A percentile compares a stretch with the other conserved stretches of the same genome.
Evolutionary conservation across 2,113 vertebrate genomes (phyloP).

Genomic region (Morone saxatilis): DNA sequence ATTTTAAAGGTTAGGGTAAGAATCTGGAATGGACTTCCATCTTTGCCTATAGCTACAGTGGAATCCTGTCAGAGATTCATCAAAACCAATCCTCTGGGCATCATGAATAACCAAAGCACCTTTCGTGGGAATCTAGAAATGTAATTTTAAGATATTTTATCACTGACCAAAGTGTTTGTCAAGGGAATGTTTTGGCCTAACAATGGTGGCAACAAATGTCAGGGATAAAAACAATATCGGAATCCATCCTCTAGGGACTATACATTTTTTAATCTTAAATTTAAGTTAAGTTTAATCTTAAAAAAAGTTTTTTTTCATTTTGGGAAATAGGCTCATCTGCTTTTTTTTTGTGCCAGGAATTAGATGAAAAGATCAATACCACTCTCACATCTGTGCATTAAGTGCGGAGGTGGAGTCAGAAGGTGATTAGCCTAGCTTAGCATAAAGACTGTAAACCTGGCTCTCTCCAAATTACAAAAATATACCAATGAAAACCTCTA

Average conservation of each 20-base stretch:
- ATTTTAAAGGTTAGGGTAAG: neutral
- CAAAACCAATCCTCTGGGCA: neutral
- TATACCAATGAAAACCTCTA: no score
- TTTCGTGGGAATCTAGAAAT: neutral
- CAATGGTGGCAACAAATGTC: neutral
- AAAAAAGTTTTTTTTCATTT: neutral
- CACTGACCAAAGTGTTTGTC: neutral
- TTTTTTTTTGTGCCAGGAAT: no score
- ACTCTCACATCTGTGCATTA: no score
- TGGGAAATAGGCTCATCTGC: neutral
- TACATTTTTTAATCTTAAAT: no score
- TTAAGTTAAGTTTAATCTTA: neutral
- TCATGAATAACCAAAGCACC: neutral
- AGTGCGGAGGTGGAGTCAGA: neutral
- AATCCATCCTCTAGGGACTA: neutral
- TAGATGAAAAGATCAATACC: no score
- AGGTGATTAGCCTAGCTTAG: neutral
- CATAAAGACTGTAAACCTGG: neutral
- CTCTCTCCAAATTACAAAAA: neutral
- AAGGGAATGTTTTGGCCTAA: neutral
- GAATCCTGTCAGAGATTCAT: no score
- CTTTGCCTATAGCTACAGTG: neutral
- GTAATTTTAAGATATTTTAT: neutral
- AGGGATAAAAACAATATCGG: neutral
- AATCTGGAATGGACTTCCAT: neutral